A percentile compares a stretch with the other conserved stretches of the same genome.
Conservation (phyloP, 2,113 vertebrate genomes). For the Rattus rattus region DNA sequence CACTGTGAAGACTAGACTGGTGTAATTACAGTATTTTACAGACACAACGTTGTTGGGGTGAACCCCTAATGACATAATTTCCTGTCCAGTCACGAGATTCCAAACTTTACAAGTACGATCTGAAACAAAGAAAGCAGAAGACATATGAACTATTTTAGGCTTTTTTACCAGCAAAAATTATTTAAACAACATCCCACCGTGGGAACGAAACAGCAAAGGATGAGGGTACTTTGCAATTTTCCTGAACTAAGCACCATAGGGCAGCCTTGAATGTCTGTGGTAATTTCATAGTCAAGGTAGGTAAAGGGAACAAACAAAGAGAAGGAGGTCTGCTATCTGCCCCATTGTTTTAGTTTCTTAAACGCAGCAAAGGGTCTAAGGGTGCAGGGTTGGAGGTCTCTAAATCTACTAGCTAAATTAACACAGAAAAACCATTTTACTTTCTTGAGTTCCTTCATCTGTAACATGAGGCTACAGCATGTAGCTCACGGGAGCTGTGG, state of each 20-base stretch:
- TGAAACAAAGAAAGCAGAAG: constrained; percentile 76
- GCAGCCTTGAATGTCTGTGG: neutral
- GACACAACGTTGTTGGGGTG: constrained; percentile 96
- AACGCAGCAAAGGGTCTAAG: neutral
- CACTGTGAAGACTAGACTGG: constrained; percentile 97
- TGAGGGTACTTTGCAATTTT: constrained; percentile 3
- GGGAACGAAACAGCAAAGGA: neutral
- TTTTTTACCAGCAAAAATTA: neutral
- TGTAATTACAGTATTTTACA: constrained; percentile 94
- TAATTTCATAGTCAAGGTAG: neutral
- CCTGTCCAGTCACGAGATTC: constrained; percentile 99
- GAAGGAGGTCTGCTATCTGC: neutral
- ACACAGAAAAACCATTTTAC: neutral
- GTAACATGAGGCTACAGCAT: neutral
- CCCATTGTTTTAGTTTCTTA: neutral
- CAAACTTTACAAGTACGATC: constrained; percentile 99
- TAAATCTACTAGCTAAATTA: neutral
- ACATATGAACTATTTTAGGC: constrained; percentile 28
- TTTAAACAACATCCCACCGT: neutral
- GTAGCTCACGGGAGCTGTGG: neutral
- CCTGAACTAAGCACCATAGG: neutral
- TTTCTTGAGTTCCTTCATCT: constrained; percentile 21
- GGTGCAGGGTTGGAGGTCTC: neutral
- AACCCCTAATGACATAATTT: constrained; percentile 96
- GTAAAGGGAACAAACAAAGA: neutral